Evolutionary conservation across 2,797 vertebrate species (phyloP), one percentile per base, ranked within the genome.

Genomic region (Danio jaintianensis): DNA sequence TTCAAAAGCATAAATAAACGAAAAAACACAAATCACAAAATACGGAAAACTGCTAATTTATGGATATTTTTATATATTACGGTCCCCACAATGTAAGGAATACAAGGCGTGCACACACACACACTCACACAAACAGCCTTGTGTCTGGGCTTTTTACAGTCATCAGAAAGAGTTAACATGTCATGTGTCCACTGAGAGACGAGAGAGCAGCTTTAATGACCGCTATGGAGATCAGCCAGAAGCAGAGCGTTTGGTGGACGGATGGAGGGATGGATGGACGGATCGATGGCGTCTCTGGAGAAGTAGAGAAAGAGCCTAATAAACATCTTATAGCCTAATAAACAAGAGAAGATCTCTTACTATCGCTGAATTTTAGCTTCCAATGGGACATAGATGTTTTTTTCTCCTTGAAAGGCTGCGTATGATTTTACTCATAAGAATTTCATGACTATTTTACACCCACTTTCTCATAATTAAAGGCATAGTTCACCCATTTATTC

Each of bases 161-260:
- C 90, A 92, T 93, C 93, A 93, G 93, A 94, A 94, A 94, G 91
- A 93, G 93, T 93, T 94, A 94, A 94, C 92, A 93, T 94, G 93
- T 91, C 90, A 86, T 92, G 89, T 91, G 88, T 91, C 89, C 91
- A 89, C 92, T 89, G 88, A 90, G 42, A 40, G 55, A 43, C 6
- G 91, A 88, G 91, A 90, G 91, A 90, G 91, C n/a, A 93, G 92
- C 92, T 76, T 95, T 95, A 94, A 95, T 94, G 91, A 95, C 95
- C 93, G 91, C 93, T 94, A 94, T 94, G 92, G 91, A 94, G 93
- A 95, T 94, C 93, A 93, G 93, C 92, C 91, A 2, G 45, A 47
- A 12, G 7, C 45, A 29, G 29, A 29, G 29, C 29, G 29, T 29
- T 29, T 29, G 29, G 29, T 29, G 29, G 29, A 29, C 20, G 29